Evolutionary conservation across 1,140 invertebrate genomes (phyloP).

Genomic region (Aphis gossypii): DNA sequence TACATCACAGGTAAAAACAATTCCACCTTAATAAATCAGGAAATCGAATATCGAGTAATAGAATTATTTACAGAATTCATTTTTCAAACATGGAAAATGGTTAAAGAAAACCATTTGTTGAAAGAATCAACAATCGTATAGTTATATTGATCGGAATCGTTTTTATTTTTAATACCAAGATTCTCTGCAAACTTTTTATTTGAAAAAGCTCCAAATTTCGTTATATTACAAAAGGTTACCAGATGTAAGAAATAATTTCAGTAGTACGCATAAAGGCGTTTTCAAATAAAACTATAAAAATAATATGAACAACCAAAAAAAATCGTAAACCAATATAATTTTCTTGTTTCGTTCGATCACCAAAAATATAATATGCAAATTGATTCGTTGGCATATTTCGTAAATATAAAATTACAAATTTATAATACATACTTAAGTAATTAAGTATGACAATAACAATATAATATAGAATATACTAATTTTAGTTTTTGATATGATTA

Average conservation of each 20-base stretch:
- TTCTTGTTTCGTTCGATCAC: no score
- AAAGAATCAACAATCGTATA: not conserved
- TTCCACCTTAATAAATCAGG: no score
- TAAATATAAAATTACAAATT: not conserved
- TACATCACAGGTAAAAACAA: no score
- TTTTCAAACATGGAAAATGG: not conserved
- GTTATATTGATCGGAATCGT: not conserved
- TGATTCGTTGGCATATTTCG: not conserved
- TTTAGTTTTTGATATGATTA: no score
- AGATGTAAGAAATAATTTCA: not conserved
- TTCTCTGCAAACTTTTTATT: not conserved
- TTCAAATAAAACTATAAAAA: no score
- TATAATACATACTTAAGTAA: no score
- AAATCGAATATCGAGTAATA: not conserved
- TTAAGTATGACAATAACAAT: no score
- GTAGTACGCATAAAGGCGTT: not conserved
- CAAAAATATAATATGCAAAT: not conserved
- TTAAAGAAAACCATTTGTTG: no score
- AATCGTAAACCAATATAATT: no score
- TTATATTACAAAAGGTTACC: not conserved
- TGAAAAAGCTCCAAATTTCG: not conserved
- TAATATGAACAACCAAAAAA: no score
- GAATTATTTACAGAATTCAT: not conserved
- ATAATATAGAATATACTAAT: no score
- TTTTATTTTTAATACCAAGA: not conserved